Conservation (phyloP, 2,888 invertebrate genomes). For the Camponotus fellah region DNA sequence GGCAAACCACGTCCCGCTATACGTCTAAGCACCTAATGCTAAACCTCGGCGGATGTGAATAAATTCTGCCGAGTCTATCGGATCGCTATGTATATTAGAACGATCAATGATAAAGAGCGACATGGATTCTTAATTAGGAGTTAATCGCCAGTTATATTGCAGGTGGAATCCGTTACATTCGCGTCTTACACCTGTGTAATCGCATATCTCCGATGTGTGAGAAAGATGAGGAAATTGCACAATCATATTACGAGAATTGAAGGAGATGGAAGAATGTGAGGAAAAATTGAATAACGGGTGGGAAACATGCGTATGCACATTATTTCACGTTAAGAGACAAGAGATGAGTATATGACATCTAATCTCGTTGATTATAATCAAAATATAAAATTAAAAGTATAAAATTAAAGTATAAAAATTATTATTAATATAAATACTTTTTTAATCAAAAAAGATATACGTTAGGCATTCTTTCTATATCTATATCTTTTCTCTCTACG, state of each 20-base stretch:
- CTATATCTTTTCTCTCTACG: background rate
- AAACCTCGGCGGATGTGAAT: slow-evolving; percentile 30
- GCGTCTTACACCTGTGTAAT: slow-evolving; percentile 3
- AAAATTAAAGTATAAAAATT: background rate
- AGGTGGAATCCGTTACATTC: slow-evolving; percentile 13
- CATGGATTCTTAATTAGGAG: slow-evolving; percentile 44
- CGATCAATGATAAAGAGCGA: slow-evolving; percentile 42
- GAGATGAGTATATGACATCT: too few relatives aligned
- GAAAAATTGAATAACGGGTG: background rate
- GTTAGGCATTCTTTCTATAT: slow-evolving; percentile 11
- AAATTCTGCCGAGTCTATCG: slow-evolving; percentile 19
- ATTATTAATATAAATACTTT: slow-evolving; percentile 1
- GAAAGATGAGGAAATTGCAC: background rate
- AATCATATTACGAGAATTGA: background rate
- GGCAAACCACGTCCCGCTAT: background rate
- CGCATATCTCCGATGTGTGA: background rate
- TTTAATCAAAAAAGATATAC: background rate
- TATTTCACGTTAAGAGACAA: background rate
- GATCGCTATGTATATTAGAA: background rate
- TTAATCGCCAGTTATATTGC: slow-evolving; percentile 32
- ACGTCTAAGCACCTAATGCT: slow-evolving; percentile 11
- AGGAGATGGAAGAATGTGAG: background rate
- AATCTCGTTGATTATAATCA: background rate
- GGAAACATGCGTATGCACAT: slow-evolving; percentile 11
- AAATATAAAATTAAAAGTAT: too few relatives aligned